Evolutionary conservation across 2,113 vertebrate genomes (phyloP).

Genomic region (Archocentrus centrarchus): DNA sequence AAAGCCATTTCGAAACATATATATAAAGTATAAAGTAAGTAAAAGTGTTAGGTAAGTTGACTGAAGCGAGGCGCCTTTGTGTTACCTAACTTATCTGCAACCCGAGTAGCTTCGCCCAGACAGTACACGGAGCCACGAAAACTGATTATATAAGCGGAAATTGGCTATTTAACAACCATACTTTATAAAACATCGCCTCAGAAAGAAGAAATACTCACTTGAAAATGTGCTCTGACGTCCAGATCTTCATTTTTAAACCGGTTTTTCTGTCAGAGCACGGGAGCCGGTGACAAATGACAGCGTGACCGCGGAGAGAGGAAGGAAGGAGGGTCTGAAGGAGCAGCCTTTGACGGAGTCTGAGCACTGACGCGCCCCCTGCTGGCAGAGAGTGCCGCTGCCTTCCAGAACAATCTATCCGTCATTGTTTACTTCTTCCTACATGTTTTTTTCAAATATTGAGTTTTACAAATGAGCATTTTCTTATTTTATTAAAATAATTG

Average conservation of each 20-base stretch:
- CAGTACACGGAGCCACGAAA: not conserved
- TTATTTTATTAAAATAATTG: too few relatives aligned
- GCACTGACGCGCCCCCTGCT: not conserved
- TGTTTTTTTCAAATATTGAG: too few relatives aligned
- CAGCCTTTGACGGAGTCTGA: not conserved
- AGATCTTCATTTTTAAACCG: conserved; percentile 80
- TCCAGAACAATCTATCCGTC: not conserved
- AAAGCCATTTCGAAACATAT: not conserved
- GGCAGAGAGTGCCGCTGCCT: not conserved
- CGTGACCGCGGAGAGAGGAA: conserved; percentile 49
- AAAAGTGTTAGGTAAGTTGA: not conserved
- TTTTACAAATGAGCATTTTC: too few relatives aligned
- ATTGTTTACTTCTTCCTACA: too few relatives aligned
- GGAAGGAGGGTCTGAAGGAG: conserved; percentile 23
- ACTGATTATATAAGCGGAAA: not conserved
- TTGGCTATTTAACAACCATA: fast-evolving
- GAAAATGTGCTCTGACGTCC: conserved; percentile 84
- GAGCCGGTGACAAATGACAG: conserved; percentile 47
- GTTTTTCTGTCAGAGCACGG: conserved; percentile 41
- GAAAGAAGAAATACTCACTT: conserved; percentile 68
- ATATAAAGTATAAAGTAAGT: too few relatives aligned
- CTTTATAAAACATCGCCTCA: fast-evolving
- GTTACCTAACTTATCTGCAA: conserved; percentile 39
- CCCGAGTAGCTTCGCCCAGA: not conserved
- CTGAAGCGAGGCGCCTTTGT: not conserved